Conservation (phyloP, 2,797 vertebrate species). For the Melanogrammus aeglefinus region DNA sequence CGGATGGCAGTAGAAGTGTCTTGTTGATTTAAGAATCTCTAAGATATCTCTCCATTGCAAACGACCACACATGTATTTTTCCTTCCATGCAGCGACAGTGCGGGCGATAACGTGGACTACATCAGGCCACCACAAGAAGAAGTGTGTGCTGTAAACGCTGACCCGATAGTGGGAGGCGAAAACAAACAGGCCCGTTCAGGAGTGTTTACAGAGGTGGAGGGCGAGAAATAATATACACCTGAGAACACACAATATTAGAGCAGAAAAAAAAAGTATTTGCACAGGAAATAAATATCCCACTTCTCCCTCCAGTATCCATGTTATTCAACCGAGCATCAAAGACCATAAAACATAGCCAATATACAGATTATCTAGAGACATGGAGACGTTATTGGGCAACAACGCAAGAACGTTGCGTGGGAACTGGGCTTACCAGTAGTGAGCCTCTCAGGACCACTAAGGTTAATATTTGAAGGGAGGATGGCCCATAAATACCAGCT, state of each 20-base stretch:
- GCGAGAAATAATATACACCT: not conserved
- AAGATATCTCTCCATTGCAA: not conserved
- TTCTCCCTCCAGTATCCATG: not conserved
- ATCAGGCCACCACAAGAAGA: not conserved
- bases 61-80: not conserved
- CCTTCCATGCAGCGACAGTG: no score
- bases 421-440: conserved; percentile 24
- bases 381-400: not conserved
- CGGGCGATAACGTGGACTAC: not conserved
- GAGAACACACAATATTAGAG: not conserved
- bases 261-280: not conserved
- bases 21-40: not conserved
- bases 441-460: conserved; percentile 81
- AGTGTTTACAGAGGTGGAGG: not conserved
- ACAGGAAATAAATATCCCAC: not conserved
- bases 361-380: no score
- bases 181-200: not conserved
- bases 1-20: not conserved
- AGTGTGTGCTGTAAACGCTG: not conserved
- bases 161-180: not conserved
- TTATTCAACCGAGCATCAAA: not conserved
- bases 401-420: not conserved
- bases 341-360: not conserved
- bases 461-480: conserved; percentile 94
- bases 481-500: conserved; percentile 95